phyloP scores from a whole-genome alignment of 1,140 invertebrate species.

The Triops longicaudatus region DNA sequence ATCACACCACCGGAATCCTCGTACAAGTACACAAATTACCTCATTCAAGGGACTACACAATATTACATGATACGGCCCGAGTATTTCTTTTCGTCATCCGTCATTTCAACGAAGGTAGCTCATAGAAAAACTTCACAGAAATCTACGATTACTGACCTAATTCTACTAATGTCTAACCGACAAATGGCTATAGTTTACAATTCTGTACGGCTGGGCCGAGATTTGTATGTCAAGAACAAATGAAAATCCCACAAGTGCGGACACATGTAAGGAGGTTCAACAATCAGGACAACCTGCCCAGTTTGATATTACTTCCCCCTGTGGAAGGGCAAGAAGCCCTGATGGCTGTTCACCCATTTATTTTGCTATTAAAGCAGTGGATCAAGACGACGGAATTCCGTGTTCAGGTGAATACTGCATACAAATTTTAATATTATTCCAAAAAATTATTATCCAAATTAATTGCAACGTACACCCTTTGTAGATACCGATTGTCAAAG shows the following conservation, averaged over 20 bases:
- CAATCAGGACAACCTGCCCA: neutral
- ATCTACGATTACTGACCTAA: too few species aligned
- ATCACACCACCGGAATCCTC: neutral
- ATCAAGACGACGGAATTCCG: slow-evolving; percentile 41
- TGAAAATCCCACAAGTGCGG: neutral
- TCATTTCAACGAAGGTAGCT: slow-evolving; percentile 17
- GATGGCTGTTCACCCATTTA: neutral
- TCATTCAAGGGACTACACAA: slow-evolving; percentile 5
- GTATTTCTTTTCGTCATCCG: slow-evolving; percentile 18
- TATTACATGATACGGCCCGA: slow-evolving; percentile 18
- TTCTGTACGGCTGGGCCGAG: neutral
- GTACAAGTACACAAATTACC: slow-evolving; percentile 22
- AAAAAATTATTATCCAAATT: neutral
- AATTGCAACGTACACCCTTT: neutral
- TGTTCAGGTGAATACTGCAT: slow-evolving; percentile 33
- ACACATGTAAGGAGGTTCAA: neutral
- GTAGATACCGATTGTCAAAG: slow-evolving; percentile 24
- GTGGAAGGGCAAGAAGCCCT: neutral
- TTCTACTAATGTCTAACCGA: too few species aligned
- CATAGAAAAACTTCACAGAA: neutral
- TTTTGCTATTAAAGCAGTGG: neutral
- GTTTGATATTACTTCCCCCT: neutral
- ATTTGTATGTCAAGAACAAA: neutral
- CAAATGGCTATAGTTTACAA: neutral
- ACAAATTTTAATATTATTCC: neutral